Conservation (phyloP, 2,888 invertebrate genomes). For the Beris chalybata region DNA sequence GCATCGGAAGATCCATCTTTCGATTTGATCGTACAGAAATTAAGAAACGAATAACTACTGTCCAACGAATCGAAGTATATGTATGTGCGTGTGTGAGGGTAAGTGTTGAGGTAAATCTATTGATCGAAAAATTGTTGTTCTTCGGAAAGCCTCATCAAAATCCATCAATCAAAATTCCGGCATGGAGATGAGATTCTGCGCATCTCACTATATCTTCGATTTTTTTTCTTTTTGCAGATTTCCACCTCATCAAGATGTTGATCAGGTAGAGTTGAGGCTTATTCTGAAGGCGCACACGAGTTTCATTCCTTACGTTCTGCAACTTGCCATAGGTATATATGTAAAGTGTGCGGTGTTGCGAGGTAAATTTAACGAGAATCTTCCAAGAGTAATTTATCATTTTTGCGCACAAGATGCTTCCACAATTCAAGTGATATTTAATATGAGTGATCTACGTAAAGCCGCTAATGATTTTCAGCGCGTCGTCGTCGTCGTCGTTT, state of each 20-base stretch:
- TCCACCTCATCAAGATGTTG: conserved; percentile 21
- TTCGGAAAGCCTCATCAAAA: conserved; percentile 1
- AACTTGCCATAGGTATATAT: neutral
- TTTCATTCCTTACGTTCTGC: conserved; percentile 1
- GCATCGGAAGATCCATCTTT: too few species aligned
- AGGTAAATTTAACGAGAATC: conserved; percentile 17
- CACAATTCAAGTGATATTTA: conserved; percentile 35
- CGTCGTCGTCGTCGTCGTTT: neutral
- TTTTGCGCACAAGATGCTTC: conserved; percentile 24
- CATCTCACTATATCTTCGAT: neutral
- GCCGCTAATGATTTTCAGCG: conserved; percentile 35
- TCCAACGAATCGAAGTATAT: too few species aligned
- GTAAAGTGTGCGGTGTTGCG: conserved; percentile 10
- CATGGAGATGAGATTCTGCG: conserved; percentile 17
- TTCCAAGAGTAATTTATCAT: conserved; percentile 27
- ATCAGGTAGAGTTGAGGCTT: conserved; percentile 2
- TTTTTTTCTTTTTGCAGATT: conserved; percentile 1
- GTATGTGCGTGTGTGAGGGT: too few species aligned
- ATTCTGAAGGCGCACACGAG: neutral
- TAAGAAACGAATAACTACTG: too few species aligned
- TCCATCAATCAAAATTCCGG: conserved; percentile 27
- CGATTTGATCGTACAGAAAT: too few species aligned
- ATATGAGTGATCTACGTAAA: conserved; percentile 31
- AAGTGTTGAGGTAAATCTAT: too few species aligned
- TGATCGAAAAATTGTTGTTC: too few species aligned